These are phyloP conservation scores for Epinephelus awoara DNA, from an alignment of 2,797 vertebrate genomes.

Conservation along the genomic window DNA sequence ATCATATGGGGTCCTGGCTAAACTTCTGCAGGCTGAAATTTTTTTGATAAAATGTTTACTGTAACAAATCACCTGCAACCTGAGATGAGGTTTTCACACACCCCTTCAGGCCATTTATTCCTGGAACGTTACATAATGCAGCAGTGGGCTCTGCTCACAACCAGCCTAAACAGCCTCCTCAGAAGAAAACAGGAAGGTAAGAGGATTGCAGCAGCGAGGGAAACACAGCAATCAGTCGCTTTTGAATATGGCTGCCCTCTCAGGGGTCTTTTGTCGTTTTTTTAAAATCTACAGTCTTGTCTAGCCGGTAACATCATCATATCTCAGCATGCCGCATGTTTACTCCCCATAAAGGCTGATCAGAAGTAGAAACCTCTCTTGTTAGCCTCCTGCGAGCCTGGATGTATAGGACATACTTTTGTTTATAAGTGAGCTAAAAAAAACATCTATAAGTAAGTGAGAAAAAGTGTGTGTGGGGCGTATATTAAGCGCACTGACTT, in stretches of 20 bases:
- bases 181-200: slow-evolving; percentile 62
- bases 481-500: not conserved
- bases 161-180: slow-evolving; percentile 61
- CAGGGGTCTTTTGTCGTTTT: slow-evolving; percentile 10
- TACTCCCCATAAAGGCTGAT: slow-evolving; percentile 1
- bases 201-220: slow-evolving; percentile 56
- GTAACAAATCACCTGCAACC: slow-evolving; percentile 70
- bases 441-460: not conserved
- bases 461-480: slow-evolving; percentile 7
- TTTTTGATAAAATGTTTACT: slow-evolving; percentile 52
- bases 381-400: not conserved
- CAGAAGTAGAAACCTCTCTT: slow-evolving; percentile 7
- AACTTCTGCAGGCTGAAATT: slow-evolving; percentile 29
- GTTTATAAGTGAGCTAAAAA: not conserved
- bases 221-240: slow-evolving; percentile 26
- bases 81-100: slow-evolving; percentile 61
- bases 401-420: not conserved
- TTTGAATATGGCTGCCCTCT: slow-evolving; percentile 15
- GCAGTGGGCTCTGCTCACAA: slow-evolving; percentile 64
- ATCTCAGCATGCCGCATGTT: slow-evolving; percentile 24
- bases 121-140: slow-evolving; percentile 74
- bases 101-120: slow-evolving; percentile 73
- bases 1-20: slow-evolving; percentile 17
- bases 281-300: slow-evolving; percentile 21
- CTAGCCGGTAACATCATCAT: slow-evolving; percentile 32